Percentiles rank a stretch among this genome's conserved stretches.
phyloP scores from a whole-genome alignment of 2,888 invertebrate genomes.

The Lasioglossum vierecki region DNA sequence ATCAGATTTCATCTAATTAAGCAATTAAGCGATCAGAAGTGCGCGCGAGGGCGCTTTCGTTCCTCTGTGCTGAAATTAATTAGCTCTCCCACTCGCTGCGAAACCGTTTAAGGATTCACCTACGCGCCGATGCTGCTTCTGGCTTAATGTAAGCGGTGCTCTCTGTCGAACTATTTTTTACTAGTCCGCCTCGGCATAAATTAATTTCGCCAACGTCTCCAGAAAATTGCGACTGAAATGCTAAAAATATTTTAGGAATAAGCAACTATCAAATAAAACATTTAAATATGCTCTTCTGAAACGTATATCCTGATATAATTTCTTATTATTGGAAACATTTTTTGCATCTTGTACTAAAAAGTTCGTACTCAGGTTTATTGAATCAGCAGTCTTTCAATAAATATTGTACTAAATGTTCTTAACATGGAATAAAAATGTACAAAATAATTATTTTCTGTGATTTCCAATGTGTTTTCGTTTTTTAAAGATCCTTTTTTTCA shows the following conservation, averaged over 20 bases:
- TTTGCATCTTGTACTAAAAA: no score
- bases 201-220: not conserved
- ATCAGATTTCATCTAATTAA: conserved; percentile 35
- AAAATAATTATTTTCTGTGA: no score
- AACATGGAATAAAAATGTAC: no score
- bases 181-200: not conserved
- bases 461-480: not conserved
- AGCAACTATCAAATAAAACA: not conserved
- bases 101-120: not conserved
- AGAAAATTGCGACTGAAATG: not conserved
- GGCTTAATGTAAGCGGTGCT: not conserved
- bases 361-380: not conserved
- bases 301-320: not conserved
- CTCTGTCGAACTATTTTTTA: not conserved
- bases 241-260: not conserved
- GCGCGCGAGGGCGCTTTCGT: not conserved
- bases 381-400: not conserved
- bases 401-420: no score
- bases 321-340: not conserved
- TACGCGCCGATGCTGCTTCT: not conserved
- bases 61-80: conserved; percentile 17
- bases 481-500: not conserved
- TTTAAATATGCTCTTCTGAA: not conserved
- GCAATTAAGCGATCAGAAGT: conserved; percentile 25
- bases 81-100: not conserved